Base-by-base conservation (phyloP, 2,888 invertebrate species). In the Campaea margaritaria region DNA sequence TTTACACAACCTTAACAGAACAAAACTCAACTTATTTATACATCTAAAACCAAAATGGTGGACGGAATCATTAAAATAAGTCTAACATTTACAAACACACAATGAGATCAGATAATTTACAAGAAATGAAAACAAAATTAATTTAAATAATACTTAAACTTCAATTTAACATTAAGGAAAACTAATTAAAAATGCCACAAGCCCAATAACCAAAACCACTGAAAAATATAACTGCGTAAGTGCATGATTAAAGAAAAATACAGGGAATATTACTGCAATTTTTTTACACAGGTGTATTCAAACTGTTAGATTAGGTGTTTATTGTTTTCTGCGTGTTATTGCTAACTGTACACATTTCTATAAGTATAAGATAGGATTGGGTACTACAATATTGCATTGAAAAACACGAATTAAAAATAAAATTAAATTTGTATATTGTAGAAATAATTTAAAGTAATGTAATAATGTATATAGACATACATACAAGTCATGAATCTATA, bases 101-200 rank as follows among this genome's bases (percentile, higher is more conserved):
- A 78, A 84, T 91, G 91, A 91, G 91, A 91, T 91, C 91, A 91
- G 85, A 85, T 78, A 87, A 87, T 88, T 69, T 89, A 89, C 88
- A 89, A 83, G 80, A 74, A 73, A 74, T 74, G 68, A 75, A 70
- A 77, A 73, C 74, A 70, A 68, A 70, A 73, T 68, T 72, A 71
- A 65, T 61, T 73, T 78, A 77, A 75, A 72, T 80, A 83, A 82
- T 81, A 82, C 81, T 78, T 79, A 75, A 67, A 69, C 13, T 14
- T 31, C 57, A 56, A 45, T 48, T 14, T 21, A 9, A 42, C 11
- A 43, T 38, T 15, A 34, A n/a, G 28, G 28, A n/a, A 43, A 74
- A 72, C 66, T 72, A 68, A 72, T 63, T 73, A 59, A 44, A 41
- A 55, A 51, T 57, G 27, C 48, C 46, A 51, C 41, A 27, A 51